Base-by-base conservation (phyloP, 2,797 vertebrate species). In the Rhynchotus rufescens region DNA sequence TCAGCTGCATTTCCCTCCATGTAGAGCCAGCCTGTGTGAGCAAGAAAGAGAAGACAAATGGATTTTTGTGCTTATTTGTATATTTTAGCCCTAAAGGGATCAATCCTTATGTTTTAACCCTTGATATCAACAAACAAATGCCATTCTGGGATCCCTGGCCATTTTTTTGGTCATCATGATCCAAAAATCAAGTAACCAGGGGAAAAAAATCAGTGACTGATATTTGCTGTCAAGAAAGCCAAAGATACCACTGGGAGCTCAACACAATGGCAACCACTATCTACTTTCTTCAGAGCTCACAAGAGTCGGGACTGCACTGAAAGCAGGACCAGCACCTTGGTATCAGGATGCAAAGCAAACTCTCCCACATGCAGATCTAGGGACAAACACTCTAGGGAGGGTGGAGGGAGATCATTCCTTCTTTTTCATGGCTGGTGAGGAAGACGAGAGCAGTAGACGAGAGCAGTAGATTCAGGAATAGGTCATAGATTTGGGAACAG, bases 301-400 rank as follows among this genome's bases (percentile, higher is more conserved):
- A 40, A 0, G 0, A 34, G 49, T 47, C 36, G 34, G 23, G 51
- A 45, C 14, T 5, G 20, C n/a, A 13, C 65, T 72, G 23, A n/a
- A 64, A 38, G 9, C 8, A 44, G 32, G 34, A 54, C n/a, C 44
- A 15, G 12, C 9, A 61, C 8, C 40, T 32, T 44, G 19, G 14
- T 42, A 13, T 16, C 59, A 61, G 30, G 26, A 4, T 26, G 25
- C 6, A 19, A 25, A 25, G 45, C 22, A 49, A 68, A 49, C 22
- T 34, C 34, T 49, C 19, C 34, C 32, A 49, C 32, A 23, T 49
- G 45, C 15, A 12, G 49, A 49, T 47, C 61, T 81, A 36, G 8
- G 9, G 36, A 51, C 80, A 14, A 84, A 61, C 15, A 17, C 42
- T 16, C 22, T 15, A 21, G 8, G 14, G 15, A 72, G 34, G 7